phyloP scores from a whole-genome alignment of 2,113 vertebrate genomes.

The Eulacestoma nigropectus region DNA sequence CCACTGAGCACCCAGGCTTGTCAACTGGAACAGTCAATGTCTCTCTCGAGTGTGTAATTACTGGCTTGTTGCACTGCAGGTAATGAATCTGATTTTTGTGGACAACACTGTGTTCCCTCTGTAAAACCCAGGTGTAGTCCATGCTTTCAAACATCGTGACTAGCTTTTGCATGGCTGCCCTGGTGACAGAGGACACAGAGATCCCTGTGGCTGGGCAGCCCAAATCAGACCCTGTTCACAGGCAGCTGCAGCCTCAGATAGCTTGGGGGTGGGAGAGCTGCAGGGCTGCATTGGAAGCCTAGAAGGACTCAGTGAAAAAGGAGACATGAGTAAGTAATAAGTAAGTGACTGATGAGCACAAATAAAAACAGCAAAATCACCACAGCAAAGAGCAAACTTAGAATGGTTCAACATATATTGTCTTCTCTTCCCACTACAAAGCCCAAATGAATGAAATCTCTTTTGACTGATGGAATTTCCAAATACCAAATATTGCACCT shows the following conservation, averaged over 20 bases:
- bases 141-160: background rate
- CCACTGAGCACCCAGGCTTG: background rate
- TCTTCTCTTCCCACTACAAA: background rate
- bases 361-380: background rate
- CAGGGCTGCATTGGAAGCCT: background rate
- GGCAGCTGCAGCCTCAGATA: background rate
- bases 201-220: background rate
- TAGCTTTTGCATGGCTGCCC: background rate
- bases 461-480: background rate
- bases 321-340: background rate
- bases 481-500: background rate
- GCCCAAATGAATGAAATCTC: background rate
- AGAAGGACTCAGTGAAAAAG: background rate
- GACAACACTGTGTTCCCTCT: background rate
- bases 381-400: background rate
- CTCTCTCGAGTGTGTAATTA: background rate
- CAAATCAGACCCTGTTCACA: background rate
- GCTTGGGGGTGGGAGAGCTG: background rate
- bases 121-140: background rate
- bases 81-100: background rate
- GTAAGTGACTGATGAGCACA: background rate
- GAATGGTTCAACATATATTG: background rate
- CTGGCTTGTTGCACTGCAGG: background rate
- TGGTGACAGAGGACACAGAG: background rate
- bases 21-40: background rate